A percentile compares a stretch with the other conserved stretches of the same genome.
Evolutionary conservation across 2,797 vertebrate genomes (phyloP).

Genomic region (Lutjanus argentimaculatus): DNA sequence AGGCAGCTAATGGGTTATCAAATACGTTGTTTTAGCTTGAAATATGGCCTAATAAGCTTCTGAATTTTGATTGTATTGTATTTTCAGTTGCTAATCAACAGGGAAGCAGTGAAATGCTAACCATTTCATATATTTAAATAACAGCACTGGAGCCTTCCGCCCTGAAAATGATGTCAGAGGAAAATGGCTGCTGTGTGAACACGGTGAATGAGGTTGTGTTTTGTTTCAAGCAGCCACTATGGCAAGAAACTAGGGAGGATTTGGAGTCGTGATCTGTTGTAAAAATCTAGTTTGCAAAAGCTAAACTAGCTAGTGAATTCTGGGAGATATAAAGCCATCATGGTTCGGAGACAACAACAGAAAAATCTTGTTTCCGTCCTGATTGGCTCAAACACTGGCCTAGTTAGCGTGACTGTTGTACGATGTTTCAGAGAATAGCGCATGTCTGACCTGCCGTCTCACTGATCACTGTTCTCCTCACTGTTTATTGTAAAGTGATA

Average conservation of each 20-base stretch:
- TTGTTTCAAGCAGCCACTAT: constrained; percentile 24
- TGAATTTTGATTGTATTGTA: no score
- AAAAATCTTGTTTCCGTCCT: background rate
- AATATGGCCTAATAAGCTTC: no score
- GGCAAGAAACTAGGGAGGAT: background rate
- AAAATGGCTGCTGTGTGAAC: no score
- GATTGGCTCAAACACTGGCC: constrained; percentile 47
- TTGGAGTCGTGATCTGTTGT: background rate
- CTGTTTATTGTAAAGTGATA: constrained; percentile 83
- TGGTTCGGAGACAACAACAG: background rate
- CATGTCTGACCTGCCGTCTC: constrained; percentile 67
- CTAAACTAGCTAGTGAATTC: constrained; percentile 5
- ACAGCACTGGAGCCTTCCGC: no score
- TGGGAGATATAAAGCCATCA: background rate
- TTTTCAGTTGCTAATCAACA: no score
- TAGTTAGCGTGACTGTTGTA: constrained; percentile 45
- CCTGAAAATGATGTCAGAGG: no score
- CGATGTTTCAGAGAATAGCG: constrained; percentile 53
- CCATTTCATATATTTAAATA: no score
- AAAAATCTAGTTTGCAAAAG: background rate
- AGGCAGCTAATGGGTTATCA: no score
- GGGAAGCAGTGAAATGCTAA: no score
- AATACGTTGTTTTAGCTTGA: no score
- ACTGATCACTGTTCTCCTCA: constrained; percentile 74
- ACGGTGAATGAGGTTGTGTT: constrained; percentile 8